Base-by-base conservation (phyloP, 2,797 vertebrate species). In the Eupleurogrammus muticus region DNA sequence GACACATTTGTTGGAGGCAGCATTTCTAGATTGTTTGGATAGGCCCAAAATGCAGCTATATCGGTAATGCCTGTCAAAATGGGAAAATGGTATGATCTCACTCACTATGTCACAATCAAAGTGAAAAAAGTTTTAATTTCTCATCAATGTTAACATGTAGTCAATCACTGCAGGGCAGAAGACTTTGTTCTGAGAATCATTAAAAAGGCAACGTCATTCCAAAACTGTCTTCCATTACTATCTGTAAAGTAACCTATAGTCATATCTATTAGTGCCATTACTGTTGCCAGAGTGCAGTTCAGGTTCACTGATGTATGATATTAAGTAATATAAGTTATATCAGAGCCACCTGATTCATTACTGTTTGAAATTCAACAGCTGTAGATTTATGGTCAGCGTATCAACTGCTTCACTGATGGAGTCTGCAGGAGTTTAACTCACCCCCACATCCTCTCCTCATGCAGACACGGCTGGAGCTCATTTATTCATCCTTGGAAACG, bases 211-310 rank as follows among this genome's bases (percentile, higher is more conserved):
- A 60, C 69, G 21, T 14, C 8, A 36, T n/a, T 49, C 67, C n/a
- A 34, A 61, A 71, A 68, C 46, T 72, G 64, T 68, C 20, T 47
- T 38, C 24, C 50, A 38, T 56, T 47, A 17, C 46, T 32, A 16
- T 23, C 17, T 47, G 11, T 75, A 49, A 66, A 71, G 51, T 58
- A 47, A 64, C 42, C 67, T 42, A 36, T 21, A 52, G 28, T 65
- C 63, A 70, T 74, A 74, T 80, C 16, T 21, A 60, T 76, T 79
- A 67, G 46, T 69, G 67, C 58, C 77, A 51, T 42, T 34, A 51
- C 35, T 21, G 42, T 32, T 34, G 49, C 48, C 67, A 53, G 44
- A 78, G 61, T 71, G 61, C 55, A 62, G 59, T 66, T 75, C 46
- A 71, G 53, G 44, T 68, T n/a, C 59, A 24, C 14, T 54, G 51